Percentiles rank a stretch among this genome's conserved stretches.
Conservation (phyloP, 2,797 vertebrate species). For the Argentina silus region DNA sequence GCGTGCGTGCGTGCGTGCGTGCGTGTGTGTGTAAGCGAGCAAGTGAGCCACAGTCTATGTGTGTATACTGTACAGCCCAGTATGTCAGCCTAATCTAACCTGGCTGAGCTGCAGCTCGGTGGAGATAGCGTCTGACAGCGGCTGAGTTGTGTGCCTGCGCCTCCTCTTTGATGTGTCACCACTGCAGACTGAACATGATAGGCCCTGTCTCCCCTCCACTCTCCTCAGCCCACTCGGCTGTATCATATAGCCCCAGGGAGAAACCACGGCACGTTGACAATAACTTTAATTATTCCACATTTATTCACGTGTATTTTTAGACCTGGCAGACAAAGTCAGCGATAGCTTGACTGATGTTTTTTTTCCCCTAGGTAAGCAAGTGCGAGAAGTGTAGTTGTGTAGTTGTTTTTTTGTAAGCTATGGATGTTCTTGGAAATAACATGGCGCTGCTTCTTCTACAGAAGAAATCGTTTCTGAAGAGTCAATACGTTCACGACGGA, state of each 20-base stretch:
- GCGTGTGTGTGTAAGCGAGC: too few species aligned
- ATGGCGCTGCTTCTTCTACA: too few species aligned
- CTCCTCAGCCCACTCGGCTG: slow-evolving; percentile 40
- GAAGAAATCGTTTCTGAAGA: slow-evolving; percentile 9
- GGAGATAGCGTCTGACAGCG: slow-evolving; percentile 45
- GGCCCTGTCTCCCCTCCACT: slow-evolving; percentile 57
- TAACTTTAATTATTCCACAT: too few species aligned
- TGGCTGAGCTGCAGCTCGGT: slow-evolving; percentile 43
- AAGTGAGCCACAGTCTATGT: too few species aligned
- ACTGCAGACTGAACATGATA: slow-evolving; percentile 60
- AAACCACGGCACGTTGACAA: slow-evolving; percentile 1
- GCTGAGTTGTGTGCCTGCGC: slow-evolving; percentile 25
- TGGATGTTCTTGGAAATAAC: too few species aligned
- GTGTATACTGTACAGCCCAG: slow-evolving; percentile 10
- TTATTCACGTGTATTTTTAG: slow-evolving; percentile 4
- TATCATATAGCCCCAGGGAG: slow-evolving; percentile 33
- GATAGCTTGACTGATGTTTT: neutral
- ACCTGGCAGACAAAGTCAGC: neutral
- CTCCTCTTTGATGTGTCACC: slow-evolving; percentile 66
- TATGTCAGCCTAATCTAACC: slow-evolving; percentile 30
- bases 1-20: too few species aligned
- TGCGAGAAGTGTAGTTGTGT: slow-evolving; percentile 1
- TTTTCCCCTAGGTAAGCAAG: neutral
- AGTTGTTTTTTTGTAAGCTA: slow-evolving; percentile 47
- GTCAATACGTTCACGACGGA: too few species aligned